A percentile compares a stretch with the other conserved stretches of the same genome.
These are phyloP conservation scores for Periplaneta americana DNA, from an alignment of 1,140 invertebrate species.

Conservation along the genomic window DNA sequence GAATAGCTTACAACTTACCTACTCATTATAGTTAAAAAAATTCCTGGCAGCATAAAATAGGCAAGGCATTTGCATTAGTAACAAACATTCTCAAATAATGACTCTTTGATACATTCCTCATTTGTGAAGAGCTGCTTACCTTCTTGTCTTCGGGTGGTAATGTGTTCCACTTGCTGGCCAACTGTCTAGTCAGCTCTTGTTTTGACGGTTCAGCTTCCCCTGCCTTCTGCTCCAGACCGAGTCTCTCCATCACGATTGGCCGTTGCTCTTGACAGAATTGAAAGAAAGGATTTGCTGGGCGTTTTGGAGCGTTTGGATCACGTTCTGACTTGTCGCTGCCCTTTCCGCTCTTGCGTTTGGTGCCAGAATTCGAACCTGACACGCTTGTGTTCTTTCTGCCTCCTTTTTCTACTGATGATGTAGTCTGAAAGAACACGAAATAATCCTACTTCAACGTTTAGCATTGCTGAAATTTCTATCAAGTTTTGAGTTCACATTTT, in stretches of 20 bases:
- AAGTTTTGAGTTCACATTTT: too few species aligned
- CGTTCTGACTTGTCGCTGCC: slow-evolving; percentile 45
- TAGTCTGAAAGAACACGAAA: too few species aligned
- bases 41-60: neutral
- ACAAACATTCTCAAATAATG: too few species aligned
- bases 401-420: neutral
- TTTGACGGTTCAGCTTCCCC: slow-evolving; percentile 63
- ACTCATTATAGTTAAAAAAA: neutral
- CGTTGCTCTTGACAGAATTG: slow-evolving; percentile 75
- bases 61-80: neutral
- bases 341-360: slow-evolving; percentile 38
- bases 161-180: slow-evolving; percentile 66
- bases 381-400: slow-evolving; percentile 6
- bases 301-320: slow-evolving; percentile 72
- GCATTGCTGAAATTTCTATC: too few species aligned
- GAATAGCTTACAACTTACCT: neutral
- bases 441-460: too few species aligned
- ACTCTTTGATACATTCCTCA: too few species aligned
- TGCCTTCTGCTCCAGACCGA: slow-evolving; percentile 38
- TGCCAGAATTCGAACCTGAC: slow-evolving; percentile 36
- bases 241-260: slow-evolving; percentile 56
- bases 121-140: slow-evolving; percentile 34
- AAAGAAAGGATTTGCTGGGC: slow-evolving; percentile 73
- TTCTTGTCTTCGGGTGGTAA: slow-evolving; percentile 64
- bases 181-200: slow-evolving; percentile 66